A percentile compares a stretch with the other conserved stretches of the same genome.
These are phyloP conservation scores for Oscheius myriophilus DNA, from an alignment of 2,888 invertebrate genomes.

Conservation along the genomic window DNA sequence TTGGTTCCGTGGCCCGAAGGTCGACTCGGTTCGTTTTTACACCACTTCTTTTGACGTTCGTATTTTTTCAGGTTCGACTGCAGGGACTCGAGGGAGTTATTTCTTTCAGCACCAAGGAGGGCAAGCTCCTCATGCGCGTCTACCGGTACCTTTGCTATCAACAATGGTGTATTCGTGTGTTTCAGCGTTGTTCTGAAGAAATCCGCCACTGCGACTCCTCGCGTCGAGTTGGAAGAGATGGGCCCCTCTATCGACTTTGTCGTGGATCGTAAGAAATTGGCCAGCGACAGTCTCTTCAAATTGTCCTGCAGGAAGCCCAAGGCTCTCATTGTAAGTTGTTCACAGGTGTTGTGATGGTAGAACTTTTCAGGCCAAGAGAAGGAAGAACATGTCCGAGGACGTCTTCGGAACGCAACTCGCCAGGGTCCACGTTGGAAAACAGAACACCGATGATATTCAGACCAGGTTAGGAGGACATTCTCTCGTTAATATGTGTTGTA, in stretches of 20 bases:
- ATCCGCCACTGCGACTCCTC: slow-evolving; percentile 86
- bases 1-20: slow-evolving; percentile 87
- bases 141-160: slow-evolving; percentile 73
- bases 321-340: slow-evolving; percentile 36
- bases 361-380: slow-evolving; percentile 78
- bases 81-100: slow-evolving; percentile 93
- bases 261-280: slow-evolving; percentile 83
- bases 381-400: slow-evolving; percentile 90
- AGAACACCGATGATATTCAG: slow-evolving; percentile 85
- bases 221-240: slow-evolving; percentile 90
- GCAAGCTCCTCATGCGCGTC: slow-evolving; percentile 81
- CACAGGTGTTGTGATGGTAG: not conserved
- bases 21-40: slow-evolving; percentile 75
- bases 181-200: slow-evolving; percentile 79
- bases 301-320: slow-evolving; percentile 55
- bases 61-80: slow-evolving; percentile 77
- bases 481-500: not conserved
- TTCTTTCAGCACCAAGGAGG: slow-evolving; percentile 85
- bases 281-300: slow-evolving; percentile 83
- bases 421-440: slow-evolving; percentile 90
- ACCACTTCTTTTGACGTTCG: not conserved
- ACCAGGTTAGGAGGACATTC: slow-evolving; percentile 84
- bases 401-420: slow-evolving; percentile 87
- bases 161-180: not conserved
- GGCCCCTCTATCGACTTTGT: slow-evolving; percentile 90